Conservation (phyloP, 2,797 vertebrate genomes). For the Eupleurogrammus muticus region DNA sequence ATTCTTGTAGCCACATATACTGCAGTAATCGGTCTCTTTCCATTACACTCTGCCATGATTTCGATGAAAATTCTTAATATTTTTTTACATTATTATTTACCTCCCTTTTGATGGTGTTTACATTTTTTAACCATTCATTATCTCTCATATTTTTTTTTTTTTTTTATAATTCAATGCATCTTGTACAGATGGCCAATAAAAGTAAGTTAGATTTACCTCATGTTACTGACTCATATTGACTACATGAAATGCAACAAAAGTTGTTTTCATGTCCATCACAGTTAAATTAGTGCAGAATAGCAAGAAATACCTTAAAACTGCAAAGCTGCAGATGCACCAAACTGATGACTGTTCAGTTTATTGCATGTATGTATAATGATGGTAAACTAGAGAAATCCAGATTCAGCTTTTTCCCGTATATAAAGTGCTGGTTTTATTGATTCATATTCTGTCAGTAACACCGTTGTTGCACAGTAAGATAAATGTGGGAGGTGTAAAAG, state of each 20-base stretch:
- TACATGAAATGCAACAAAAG: constrained; percentile 8
- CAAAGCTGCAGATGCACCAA: constrained; percentile 16
- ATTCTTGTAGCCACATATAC: no score
- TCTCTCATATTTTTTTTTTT: not conserved
- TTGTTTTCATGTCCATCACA: constrained; percentile 7
- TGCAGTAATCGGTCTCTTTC: no score
- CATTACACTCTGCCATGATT: no score
- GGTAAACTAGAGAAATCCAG: constrained; percentile 43
- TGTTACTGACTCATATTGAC: not conserved
- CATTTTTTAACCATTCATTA: not conserved
- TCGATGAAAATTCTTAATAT: no score
- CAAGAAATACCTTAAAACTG: constrained; percentile 5
- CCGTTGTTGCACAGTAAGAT: constrained; percentile 14
- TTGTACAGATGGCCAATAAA: not conserved
- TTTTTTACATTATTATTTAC: no score
- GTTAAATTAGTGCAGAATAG: constrained; percentile 35
- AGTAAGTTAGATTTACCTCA: not conserved
- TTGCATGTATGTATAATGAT: constrained; percentile 35
- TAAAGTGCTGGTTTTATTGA: constrained; percentile 47
- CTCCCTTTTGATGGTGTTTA: no score
- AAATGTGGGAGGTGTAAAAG: not conserved
- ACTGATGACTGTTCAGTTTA: constrained; percentile 35
- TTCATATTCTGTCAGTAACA: constrained; percentile 23
- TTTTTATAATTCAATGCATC: not conserved
- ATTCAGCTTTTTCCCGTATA: constrained; percentile 50